Base-by-base conservation (phyloP, 2,888 invertebrate genomes). In the Polyploca ridens region DNA sequence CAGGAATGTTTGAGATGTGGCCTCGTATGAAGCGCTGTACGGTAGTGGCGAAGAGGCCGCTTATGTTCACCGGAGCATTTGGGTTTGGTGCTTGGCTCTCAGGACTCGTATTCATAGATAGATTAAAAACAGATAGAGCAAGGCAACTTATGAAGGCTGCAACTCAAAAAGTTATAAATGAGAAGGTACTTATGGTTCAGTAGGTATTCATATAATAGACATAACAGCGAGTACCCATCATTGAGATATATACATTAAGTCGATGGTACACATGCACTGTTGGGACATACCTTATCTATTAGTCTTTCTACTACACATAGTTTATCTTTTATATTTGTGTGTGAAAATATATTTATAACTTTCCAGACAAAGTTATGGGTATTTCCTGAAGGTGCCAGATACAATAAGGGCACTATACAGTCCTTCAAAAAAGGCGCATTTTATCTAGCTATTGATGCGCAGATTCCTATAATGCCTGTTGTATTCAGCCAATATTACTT, bases 401-500 rank as follows among this genome's bases (percentile, higher is more conserved):
- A 96, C 78, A 97, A 97, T 78, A 97, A 96, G 41, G 97, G 97
- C 19, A 96, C 96, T 80, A 96, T 99, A 90, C 97, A 99, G 84
- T 95, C 97, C 1, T 99, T 99, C 88, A 99, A 99, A 89, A 99
- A 99, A 90, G 99, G 99, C 64, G 99, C 99, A 64, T 99, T 99
- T 90, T 98, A 98, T 90, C 95, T 99, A 84, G 99, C 99, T 63
- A 96, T 99, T 77, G 96, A 97, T 83, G 96, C 97, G 35, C 97
- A 98, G 93, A 95, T 98, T 78, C 99, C 99, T 38, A 97, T 99
- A 72, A 94, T 98, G 88, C 99, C 99, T 10, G 96, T 99, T 62
- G 98, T 99, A 38, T 97, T 97, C 87, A 98, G 98, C 78, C 97
- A 97, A 69, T 99, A 98, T 89, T 94, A 95, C 84, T 98, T 97